phyloP scores from a whole-genome alignment of 1,140 invertebrate species.

The Cataglyphis hispanica region DNA sequence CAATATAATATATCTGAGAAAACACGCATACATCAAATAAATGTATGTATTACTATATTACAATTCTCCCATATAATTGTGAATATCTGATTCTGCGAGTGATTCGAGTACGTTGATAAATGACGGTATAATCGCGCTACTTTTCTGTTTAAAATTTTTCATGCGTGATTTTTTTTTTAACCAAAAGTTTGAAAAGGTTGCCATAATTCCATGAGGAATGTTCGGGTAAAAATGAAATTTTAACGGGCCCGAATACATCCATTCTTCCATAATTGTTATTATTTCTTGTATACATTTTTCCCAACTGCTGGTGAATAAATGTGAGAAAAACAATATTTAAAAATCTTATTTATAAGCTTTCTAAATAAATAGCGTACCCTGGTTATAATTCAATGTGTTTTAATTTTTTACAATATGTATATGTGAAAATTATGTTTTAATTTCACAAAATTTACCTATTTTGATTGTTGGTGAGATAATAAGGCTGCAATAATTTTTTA shows the following conservation, averaged over 20 bases:
- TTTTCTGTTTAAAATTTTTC: conserved; percentile 38
- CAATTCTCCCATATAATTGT: conserved; percentile 53
- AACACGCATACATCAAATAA: not conserved
- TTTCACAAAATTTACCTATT: not conserved
- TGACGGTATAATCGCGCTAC: not conserved
- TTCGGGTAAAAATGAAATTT: conserved; percentile 70
- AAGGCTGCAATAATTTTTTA: not conserved
- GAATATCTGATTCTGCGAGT: conserved; percentile 53
- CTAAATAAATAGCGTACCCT: not conserved
- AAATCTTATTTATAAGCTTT: not conserved
- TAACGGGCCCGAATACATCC: conserved; percentile 69
- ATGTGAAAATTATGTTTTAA: not conserved
- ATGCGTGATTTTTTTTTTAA: not conserved
- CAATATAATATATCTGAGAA: not conserved
- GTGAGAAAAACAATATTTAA: not conserved
- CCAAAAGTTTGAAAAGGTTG: conserved; percentile 49
- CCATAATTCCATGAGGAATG: conserved; percentile 68
- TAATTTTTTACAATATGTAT: not conserved
- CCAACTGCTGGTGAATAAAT: conserved; percentile 28
- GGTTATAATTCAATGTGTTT: not conserved
- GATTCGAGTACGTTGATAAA: conserved; percentile 66
- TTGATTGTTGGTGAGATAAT: not conserved
- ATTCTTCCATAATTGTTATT: conserved; percentile 63
- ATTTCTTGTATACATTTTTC: conserved; percentile 48
- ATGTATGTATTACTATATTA: conserved; percentile 45